These are phyloP conservation scores for Vombatus ursinus DNA, from an alignment of 2,113 vertebrate genomes.

Conservation along the genomic window DNA sequence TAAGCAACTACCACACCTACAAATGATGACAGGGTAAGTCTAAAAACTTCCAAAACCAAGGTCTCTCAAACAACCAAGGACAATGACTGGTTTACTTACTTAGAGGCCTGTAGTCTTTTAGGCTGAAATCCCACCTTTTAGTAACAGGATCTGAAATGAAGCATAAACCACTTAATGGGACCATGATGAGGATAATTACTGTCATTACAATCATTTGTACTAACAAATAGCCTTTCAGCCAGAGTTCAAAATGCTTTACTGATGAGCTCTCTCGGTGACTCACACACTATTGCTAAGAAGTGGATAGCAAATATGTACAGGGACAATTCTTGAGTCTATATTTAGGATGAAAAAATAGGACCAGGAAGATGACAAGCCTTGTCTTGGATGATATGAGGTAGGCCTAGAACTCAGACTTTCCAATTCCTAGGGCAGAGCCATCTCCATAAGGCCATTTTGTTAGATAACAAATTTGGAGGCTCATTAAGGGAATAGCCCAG, in stretches of 20 bases:
- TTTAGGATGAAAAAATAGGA: neutral
- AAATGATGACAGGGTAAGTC: neutral
- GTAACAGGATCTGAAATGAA: constrained; percentile 88
- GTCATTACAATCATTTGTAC: neutral
- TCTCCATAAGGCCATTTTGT: neutral
- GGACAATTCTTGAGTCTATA: neutral
- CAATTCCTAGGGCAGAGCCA: accelerated
- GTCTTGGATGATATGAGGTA: neutral
- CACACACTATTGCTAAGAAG: neutral
- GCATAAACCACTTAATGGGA: constrained; percentile 42
- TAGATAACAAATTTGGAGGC: constrained; percentile 10
- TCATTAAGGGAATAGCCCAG: constrained; percentile 10
- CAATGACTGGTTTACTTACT: constrained; percentile 84
- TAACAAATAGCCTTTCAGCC: neutral
- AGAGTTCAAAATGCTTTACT: neutral
- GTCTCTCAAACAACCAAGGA: no score
- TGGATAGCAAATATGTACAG: neutral
- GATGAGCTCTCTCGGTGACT: neutral
- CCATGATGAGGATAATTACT: neutral
- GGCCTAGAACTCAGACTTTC: neutral
- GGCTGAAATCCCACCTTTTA: constrained; percentile 94
- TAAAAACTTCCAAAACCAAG: neutral
- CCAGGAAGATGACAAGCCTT: neutral
- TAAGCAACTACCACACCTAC: neutral
- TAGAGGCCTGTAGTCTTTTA: constrained; percentile 88